phyloP scores from a whole-genome alignment of 2,888 invertebrate species.

The Onthophagus sagittarius region DNA sequence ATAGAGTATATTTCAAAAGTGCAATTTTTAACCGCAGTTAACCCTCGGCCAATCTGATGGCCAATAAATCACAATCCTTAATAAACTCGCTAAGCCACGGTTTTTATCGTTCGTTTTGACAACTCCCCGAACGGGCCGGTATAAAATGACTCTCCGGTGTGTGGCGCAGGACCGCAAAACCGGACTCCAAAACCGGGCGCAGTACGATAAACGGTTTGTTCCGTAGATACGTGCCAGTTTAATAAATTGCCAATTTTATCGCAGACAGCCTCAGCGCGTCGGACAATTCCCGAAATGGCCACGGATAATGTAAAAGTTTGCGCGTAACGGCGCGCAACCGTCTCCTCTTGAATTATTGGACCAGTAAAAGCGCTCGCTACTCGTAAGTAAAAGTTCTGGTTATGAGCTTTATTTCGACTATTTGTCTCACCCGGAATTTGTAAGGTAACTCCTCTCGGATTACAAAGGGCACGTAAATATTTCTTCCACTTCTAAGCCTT shows the following conservation, averaged over 20 bases:
- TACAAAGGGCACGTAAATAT: neutral
- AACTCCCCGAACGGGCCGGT: neutral
- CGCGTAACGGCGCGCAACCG: neutral
- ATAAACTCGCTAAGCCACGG: neutral
- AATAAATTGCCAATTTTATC: constrained; percentile 11
- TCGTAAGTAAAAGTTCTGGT: constrained; percentile 10
- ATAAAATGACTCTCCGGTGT: neutral
- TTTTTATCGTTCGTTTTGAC: neutral
- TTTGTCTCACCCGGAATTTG: constrained; percentile 6
- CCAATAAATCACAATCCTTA: neutral
- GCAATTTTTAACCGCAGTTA: neutral
- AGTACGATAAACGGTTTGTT: neutral
- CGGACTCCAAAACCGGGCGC: neutral
- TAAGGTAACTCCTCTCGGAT: neutral
- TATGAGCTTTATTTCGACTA: constrained; percentile 10
- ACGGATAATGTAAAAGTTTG: constrained; percentile 11
- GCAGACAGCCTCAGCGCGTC: neutral
- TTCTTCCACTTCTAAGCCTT: neutral
- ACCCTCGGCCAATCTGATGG: neutral
- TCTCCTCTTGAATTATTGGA: constrained; percentile 2
- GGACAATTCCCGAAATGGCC: constrained; percentile 5
- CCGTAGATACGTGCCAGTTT: neutral
- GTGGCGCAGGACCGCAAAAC: neutral
- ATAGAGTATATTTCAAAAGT: neutral
- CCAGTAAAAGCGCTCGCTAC: neutral